Evolutionary conservation across 2,888 invertebrate species (phyloP), one percentile per base, ranked within the genome.

Genomic region (Seladonia tumulorum): DNA sequence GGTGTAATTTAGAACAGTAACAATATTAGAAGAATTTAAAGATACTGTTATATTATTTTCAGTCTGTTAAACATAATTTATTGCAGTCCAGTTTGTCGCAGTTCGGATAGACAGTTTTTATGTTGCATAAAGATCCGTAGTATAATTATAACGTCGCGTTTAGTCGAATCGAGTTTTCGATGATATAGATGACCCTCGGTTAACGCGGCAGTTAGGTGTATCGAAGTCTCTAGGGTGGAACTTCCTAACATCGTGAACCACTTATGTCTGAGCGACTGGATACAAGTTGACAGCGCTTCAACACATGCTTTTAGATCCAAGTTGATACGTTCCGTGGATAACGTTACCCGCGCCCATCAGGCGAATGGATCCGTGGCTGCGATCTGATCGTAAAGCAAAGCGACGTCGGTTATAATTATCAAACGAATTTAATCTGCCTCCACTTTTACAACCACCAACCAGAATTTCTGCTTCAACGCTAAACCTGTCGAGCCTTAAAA

Each of bases 201-300:
- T 39, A 39, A 68, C 22, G 10, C n/a, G 22, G 39, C 18, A 39
- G 68, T 68, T 68, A 42, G 12, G 39, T 68, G 39, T 68, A 35
- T 35, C 35, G 39, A 68, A 39, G 39, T 39, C 68, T 39, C 68
- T 39, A 10, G 68, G 35, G 35, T 22, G 39, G n/a, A 22, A 39
- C 8, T 39, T 39, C 39, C 10, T 68, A 68, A 39, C 18, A 66
- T 66, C 66, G 68, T 35, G 39, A 68, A 68, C 39, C 68, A 39
- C 35, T 68, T 68, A 39, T n/a, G 68, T 68, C 22, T 68, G 68
- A 68, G 22, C 68, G 68, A 22, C 18, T 39, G 39, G 68, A 39
- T 68, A 35, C 68, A 68, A 39, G 39, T 68, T 22, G 35, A 68
- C 68, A 39, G 39, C 68, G 35, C 35, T 29, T 66, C 66, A 35